A percentile compares a stretch with the other conserved stretches of the same genome.
Conservation (phyloP, 1,140 invertebrate genomes). For the Drosophila pectinifera region DNA sequence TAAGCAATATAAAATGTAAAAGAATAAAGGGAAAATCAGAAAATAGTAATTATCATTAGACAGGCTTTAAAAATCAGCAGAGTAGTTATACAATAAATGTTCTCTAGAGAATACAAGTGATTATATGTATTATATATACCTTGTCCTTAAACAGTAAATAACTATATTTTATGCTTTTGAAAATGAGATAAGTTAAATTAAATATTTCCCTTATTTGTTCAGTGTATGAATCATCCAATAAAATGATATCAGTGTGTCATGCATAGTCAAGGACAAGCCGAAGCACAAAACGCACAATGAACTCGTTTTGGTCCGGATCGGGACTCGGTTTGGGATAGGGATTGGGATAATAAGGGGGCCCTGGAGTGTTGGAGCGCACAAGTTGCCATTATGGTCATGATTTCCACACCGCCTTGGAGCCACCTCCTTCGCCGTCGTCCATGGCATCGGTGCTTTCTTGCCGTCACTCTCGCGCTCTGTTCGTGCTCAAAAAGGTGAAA, state of each 20-base stretch:
- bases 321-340: background rate
- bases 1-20: background rate
- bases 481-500: slow-evolving; percentile 52
- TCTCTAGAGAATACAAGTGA: background rate
- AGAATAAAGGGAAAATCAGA: background rate
- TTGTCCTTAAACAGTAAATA: too few relatives aligned
- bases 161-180: too few relatives aligned
- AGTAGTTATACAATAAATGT: background rate
- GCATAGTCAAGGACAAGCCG: slow-evolving; percentile 44
- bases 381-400: slow-evolving; percentile 61
- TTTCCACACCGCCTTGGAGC: slow-evolving; percentile 29
- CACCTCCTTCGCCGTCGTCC: background rate
- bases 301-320: slow-evolving; percentile 11
- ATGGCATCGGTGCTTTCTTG: slow-evolving; percentile 14
- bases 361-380: slow-evolving; percentile 49
- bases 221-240: slow-evolving; percentile 40
- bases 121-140: too few relatives aligned
- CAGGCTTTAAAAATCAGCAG: background rate
- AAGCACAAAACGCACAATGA: slow-evolving; percentile 54
- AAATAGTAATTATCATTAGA: background rate
- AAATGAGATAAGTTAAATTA: background rate
- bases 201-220: background rate
- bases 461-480: slow-evolving; percentile 21
- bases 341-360: slow-evolving; percentile 39
- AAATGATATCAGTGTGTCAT: slow-evolving; percentile 46